Evolutionary conservation across 2,888 invertebrate species (phyloP).

Genomic region (Cheiracanthium punctorium): DNA sequence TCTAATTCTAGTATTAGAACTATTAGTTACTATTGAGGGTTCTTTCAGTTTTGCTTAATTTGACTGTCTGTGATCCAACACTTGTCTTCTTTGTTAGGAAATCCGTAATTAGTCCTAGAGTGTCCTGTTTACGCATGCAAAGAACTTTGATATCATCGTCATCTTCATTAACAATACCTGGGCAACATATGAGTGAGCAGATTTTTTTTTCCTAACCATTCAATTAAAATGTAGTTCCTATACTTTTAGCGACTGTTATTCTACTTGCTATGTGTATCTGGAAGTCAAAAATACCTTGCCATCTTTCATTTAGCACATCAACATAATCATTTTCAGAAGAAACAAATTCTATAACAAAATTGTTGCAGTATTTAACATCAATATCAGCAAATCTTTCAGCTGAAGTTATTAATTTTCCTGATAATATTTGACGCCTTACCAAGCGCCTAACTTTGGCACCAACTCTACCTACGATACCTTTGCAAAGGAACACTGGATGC

Average conservation of each 20-base stretch:
- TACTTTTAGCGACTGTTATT: neutral
- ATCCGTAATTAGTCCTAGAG: neutral
- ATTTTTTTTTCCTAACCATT: neutral
- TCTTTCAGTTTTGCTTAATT: neutral
- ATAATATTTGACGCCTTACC: no score
- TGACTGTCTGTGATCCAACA: neutral
- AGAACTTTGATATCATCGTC: constrained; percentile 1
- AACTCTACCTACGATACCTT: neutral
- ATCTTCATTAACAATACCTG: neutral
- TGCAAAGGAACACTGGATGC: neutral
- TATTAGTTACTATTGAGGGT: neutral
- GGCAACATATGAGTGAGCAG: neutral
- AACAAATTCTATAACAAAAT: neutral
- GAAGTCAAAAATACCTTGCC: neutral
- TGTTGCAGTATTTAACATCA: neutral
- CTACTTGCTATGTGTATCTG: neutral
- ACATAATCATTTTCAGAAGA: neutral
- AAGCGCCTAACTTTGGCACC: no score
- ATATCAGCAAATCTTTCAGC: neutral
- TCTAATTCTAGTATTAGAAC: neutral
- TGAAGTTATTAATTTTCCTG: neutral
- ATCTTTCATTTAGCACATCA: neutral
- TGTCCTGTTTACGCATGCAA: neutral
- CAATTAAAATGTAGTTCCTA: neutral
- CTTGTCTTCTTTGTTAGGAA: constrained; percentile 5